Evolutionary conservation across 2,113 vertebrate genomes (phyloP).

Genomic region (Solea solea): DNA sequence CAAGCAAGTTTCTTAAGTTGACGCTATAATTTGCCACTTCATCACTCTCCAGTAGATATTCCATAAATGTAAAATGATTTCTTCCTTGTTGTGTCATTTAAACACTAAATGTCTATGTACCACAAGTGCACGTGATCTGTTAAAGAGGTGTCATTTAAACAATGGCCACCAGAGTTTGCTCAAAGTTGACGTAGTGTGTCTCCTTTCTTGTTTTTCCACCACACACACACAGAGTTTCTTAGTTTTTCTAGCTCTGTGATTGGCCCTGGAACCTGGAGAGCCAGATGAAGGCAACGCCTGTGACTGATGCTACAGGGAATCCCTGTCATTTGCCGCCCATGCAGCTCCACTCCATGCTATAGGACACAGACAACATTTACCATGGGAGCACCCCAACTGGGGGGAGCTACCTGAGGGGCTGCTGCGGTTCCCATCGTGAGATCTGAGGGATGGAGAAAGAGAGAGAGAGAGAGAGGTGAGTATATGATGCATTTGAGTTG

Average conservation of each 20-base stretch:
- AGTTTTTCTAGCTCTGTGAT: neutral
- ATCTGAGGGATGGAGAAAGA: constrained; percentile 79
- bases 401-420: constrained; percentile 96
- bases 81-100: neutral
- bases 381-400: constrained; percentile 93
- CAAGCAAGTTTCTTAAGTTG: constrained; percentile 48
- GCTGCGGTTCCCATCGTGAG: constrained; percentile 94
- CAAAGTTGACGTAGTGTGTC: neutral
- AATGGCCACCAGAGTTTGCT: neutral
- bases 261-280: constrained; percentile 61
- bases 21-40: constrained; percentile 36
- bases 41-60: constrained; percentile 61
- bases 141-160: neutral
- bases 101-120: neutral
- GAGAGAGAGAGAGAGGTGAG: constrained; percentile 16
- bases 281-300: constrained; percentile 51
- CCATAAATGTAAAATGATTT: neutral
- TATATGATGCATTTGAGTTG: neutral
- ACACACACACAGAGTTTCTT: constrained; percentile 10
- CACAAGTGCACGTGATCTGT: neutral
- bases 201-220: neutral
- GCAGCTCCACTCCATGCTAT: constrained; percentile 81
- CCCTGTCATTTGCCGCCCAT: constrained; percentile 72
- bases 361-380: constrained; percentile 87
- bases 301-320: constrained; percentile 51